A percentile compares a stretch with the other conserved stretches of the same genome.
Conservation (phyloP, 2,113 vertebrate species). For the Lycaon pictus region DNA sequence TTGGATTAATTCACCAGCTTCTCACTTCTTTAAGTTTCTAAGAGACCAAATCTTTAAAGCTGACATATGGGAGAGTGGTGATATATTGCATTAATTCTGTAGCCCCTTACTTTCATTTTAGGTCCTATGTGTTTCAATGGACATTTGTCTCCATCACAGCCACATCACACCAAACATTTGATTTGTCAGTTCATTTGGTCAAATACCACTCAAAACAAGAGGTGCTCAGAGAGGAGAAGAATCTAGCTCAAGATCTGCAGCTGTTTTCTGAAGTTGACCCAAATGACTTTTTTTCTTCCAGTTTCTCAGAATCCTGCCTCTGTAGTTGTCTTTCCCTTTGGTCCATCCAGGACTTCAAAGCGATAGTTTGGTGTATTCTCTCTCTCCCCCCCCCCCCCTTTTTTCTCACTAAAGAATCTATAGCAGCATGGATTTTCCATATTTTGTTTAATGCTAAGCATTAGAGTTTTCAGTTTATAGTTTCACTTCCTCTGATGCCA, state of each 20-base stretch:
- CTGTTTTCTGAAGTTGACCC: neutral
- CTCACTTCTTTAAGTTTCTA: constrained; percentile 48
- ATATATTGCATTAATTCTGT: constrained; percentile 71
- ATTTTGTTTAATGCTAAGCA: neutral
- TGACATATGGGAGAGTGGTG: constrained; percentile 34
- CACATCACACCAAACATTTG: constrained; percentile 4
- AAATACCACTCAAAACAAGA: constrained; percentile 8
- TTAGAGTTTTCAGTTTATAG: neutral
- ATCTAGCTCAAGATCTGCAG: neutral
- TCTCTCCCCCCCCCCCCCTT: neutral
- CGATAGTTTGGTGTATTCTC: neutral
- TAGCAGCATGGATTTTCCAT: neutral
- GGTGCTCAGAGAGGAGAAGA: neutral
- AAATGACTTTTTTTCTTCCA: neutral
- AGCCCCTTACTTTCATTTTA: constrained; percentile 29
- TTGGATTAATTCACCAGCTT: constrained; percentile 58
- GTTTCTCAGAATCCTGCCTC: neutral
- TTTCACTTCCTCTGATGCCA: neutral
- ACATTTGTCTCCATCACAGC: constrained; percentile 62
- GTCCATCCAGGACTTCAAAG: neutral
- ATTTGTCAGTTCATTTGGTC: constrained; percentile 60
- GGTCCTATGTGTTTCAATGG: neutral
- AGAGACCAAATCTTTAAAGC: constrained; percentile 37
- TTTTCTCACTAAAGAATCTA: neutral
- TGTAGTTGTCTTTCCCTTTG: neutral